Evolutionary conservation across 2,888 invertebrate genomes (phyloP).

Genomic region (Leptogaster cylindrica): DNA sequence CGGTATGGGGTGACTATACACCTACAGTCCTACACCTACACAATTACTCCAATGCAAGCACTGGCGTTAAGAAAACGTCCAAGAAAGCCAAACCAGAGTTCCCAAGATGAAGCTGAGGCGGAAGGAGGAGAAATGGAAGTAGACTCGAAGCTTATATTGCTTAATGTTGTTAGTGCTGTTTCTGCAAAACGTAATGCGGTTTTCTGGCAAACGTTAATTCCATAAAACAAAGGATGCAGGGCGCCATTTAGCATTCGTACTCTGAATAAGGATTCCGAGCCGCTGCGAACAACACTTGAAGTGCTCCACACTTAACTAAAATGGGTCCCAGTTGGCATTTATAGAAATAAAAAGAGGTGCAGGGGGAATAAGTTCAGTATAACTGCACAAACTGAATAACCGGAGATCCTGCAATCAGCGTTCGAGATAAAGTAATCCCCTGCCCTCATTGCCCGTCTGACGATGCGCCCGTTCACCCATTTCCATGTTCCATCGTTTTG

Average conservation of each 20-base stretch:
- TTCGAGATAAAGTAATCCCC: not conserved
- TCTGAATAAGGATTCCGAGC: conserved; percentile 19
- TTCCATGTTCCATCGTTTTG: not conserved
- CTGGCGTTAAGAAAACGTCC: no score
- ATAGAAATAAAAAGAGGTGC: conserved; percentile 2
- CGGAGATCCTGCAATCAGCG: not conserved
- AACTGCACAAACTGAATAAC: conserved; percentile 1
- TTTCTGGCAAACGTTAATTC: conserved; percentile 33
- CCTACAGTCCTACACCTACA: not conserved
- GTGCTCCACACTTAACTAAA: conserved; percentile 16
- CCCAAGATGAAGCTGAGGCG: no score
- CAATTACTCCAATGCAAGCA: no score
- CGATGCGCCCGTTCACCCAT: not conserved
- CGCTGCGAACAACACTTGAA: not conserved
- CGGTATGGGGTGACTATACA: not conserved
- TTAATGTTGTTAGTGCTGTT: conserved; percentile 9
- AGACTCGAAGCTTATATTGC: not conserved
- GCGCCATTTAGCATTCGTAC: conserved; percentile 17
- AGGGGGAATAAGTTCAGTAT: not conserved
- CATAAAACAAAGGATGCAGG: conserved; percentile 22
- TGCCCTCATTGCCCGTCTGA: not conserved
- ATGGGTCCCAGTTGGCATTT: conserved; percentile 6
- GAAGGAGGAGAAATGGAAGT: conserved; percentile 16
- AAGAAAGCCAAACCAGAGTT: no score
- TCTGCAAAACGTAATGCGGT: conserved; percentile 35